Percentiles rank a stretch among this genome's conserved stretches.
Conservation (phyloP, 2,888 invertebrate genomes). For the Meandrusa payeni region DNA sequence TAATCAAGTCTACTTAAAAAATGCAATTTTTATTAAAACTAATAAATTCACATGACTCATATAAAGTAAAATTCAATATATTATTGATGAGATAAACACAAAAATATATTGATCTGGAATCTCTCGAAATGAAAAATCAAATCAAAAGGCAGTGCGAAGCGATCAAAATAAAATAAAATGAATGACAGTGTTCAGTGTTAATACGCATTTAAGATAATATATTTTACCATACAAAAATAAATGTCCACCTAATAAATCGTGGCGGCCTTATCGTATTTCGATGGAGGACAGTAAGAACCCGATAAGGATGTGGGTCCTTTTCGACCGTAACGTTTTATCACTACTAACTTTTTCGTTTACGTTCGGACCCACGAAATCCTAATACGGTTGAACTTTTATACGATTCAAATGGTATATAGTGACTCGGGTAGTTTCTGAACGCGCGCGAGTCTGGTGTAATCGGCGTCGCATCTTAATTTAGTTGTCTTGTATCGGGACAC, state of each 20-base stretch:
- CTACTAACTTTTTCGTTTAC: conserved; percentile 47
- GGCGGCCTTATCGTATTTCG: conserved; percentile 67
- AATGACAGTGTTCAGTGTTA: conserved; percentile 72
- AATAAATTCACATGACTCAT: too few relatives aligned
- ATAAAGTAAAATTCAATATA: too few relatives aligned
- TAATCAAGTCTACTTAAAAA: too few relatives aligned
- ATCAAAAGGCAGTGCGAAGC: conserved; percentile 31
- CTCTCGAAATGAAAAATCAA: too few relatives aligned
- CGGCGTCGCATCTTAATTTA: conserved; percentile 79
- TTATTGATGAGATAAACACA: too few relatives aligned
- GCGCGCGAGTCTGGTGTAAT: conserved; percentile 60
- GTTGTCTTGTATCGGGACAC: conserved; percentile 74
- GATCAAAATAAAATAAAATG: conserved; percentile 59
- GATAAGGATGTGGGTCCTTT: conserved; percentile 62
- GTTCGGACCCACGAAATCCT: conserved; percentile 38
- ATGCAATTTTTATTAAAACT: too few relatives aligned
- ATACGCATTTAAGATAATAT: conserved; percentile 79
- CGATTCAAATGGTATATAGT: conserved; percentile 32
- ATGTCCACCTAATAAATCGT: conserved; percentile 77
- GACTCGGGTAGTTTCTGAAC: conserved; percentile 44
- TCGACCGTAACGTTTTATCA: conserved; percentile 39
- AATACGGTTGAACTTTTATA: conserved; percentile 30
- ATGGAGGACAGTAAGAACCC: conserved; percentile 67
- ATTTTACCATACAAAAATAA: conserved; percentile 73
- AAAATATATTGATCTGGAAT: too few relatives aligned